Evolutionary conservation across 2,888 invertebrate genomes (phyloP).

Genomic region (Pristionchus arcanus): DNA sequence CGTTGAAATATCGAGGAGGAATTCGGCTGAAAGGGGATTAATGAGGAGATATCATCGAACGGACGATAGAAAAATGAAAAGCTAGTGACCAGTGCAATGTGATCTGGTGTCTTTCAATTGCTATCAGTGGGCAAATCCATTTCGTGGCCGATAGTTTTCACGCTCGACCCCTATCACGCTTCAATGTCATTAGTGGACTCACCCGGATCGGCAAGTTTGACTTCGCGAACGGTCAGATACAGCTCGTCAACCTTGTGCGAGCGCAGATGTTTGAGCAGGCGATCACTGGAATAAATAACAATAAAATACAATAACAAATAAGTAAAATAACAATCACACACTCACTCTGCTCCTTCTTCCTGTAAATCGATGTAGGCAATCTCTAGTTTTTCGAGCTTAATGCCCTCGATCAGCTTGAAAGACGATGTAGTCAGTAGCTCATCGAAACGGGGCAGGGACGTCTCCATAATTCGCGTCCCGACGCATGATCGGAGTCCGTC

Average conservation of each 20-base stretch:
- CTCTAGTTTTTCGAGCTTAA: background rate
- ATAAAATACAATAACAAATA: no score
- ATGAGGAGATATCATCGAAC: no score
- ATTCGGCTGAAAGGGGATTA: background rate
- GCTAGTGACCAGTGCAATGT: no score
- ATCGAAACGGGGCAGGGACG: background rate
- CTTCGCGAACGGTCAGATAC: background rate
- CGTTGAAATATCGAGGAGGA: background rate
- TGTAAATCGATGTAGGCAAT: background rate
- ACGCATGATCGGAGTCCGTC: background rate
- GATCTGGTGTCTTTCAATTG: no score
- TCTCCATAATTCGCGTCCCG: background rate
- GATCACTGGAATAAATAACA: no score
- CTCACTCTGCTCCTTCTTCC: background rate
- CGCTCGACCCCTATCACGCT: no score
- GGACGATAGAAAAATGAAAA: no score
- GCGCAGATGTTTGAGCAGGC: background rate
- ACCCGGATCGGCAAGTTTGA: background rate
- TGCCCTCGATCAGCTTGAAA: background rate
- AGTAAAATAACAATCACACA: no score
- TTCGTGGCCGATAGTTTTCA: no score
- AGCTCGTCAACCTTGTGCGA: background rate
- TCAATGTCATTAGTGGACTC: no score
- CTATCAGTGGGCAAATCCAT: no score
- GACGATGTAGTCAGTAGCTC: background rate